phyloP scores from a whole-genome alignment of 2,797 vertebrate species.

The Limnodromus scolopaceus region DNA sequence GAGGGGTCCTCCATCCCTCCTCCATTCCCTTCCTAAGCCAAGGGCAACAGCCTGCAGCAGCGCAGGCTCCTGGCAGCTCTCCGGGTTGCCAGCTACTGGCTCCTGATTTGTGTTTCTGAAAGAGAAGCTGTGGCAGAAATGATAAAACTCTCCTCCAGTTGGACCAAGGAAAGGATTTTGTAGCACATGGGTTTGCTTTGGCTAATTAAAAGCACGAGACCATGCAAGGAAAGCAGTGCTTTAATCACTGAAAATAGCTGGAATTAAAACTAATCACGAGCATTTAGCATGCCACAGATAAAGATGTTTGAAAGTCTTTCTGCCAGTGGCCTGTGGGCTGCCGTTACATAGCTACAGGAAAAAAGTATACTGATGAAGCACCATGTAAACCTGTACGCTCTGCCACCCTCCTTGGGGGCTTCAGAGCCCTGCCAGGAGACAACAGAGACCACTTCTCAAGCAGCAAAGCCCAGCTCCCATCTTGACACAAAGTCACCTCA shows the following conservation, averaged over 20 bases:
- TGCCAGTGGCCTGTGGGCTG: not conserved
- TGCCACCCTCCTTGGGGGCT: not conserved
- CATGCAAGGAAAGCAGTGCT: slow-evolving; percentile 19
- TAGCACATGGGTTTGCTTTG: slow-evolving; percentile 5
- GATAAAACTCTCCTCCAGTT: slow-evolving; percentile 14
- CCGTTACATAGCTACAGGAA: not conserved
- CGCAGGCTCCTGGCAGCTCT: not conserved
- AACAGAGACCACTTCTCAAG: not conserved
- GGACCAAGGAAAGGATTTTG: slow-evolving; percentile 39
- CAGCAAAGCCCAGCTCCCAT: not conserved
- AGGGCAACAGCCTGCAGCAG: not conserved
- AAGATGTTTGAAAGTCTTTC: slow-evolving; percentile 33
- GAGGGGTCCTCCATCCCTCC: not conserved
- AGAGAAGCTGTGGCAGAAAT: not conserved
- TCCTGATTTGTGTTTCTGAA: not conserved
- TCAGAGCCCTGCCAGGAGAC: not conserved
- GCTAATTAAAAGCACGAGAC: slow-evolving; percentile 48
- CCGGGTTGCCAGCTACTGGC: not conserved
- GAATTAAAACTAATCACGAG: slow-evolving; percentile 52
- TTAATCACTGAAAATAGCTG: slow-evolving; percentile 47
- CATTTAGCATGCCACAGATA: slow-evolving; percentile 1
- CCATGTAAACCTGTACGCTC: not conserved
- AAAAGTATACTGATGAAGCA: not conserved
- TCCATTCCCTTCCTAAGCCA: not conserved
- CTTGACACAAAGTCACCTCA: not conserved